A percentile compares a stretch with the other conserved stretches of the same genome.
phyloP scores from a whole-genome alignment of 2,113 vertebrate species.

The Casuarius casuarius region DNA sequence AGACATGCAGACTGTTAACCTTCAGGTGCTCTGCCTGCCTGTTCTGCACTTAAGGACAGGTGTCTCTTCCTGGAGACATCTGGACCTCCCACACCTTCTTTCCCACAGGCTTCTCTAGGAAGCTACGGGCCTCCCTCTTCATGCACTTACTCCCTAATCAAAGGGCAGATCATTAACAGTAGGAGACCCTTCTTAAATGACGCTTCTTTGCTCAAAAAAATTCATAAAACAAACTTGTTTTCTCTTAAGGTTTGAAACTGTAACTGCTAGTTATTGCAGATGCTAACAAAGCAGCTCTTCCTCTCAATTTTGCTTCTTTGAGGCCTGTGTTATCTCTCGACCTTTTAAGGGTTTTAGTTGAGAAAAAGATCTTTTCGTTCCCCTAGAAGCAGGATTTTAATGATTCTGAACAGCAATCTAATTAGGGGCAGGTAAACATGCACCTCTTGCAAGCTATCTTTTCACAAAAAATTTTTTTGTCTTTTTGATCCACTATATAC shows the following conservation, averaged over 20 bases:
- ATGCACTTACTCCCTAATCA: background rate
- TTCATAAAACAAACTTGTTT: background rate
- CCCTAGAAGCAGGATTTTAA: background rate
- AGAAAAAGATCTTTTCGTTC: background rate
- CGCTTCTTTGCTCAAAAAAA: background rate
- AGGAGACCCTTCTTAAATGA: background rate
- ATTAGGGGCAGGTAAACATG: background rate
- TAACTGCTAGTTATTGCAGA: background rate
- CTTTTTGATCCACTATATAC: background rate
- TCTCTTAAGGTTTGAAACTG: background rate
- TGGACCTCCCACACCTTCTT: background rate
- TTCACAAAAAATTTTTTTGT: background rate
- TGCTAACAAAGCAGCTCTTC: background rate
- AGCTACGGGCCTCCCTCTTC: background rate
- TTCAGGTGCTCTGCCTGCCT: background rate
- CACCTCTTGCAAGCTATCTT: background rate
- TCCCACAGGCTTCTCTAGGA: background rate
- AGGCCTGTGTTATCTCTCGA: background rate
- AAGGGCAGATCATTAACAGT: background rate
- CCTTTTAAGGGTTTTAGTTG: background rate
- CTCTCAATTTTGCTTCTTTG: background rate
- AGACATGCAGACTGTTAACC: background rate
- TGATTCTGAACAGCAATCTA: background rate
- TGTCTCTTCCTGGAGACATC: background rate
- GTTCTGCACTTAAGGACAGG: background rate